Conservation (phyloP, 2,888 invertebrate genomes). For the Theodoxus fluviatilis region DNA sequence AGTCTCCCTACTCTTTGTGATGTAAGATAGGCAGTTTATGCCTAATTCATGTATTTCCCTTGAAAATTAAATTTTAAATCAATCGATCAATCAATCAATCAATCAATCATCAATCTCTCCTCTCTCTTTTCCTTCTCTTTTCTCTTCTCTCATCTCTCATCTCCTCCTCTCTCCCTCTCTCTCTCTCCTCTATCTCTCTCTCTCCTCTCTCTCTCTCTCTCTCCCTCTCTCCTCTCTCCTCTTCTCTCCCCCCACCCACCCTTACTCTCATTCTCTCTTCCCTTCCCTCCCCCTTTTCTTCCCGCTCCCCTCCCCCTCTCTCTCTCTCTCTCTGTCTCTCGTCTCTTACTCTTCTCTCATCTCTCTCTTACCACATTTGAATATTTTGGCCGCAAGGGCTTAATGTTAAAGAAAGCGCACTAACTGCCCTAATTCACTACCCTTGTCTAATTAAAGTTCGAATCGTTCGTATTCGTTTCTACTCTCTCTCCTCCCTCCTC, state of each 20-base stretch:
- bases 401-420: too few relatives aligned
- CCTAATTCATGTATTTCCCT: too few relatives aligned
- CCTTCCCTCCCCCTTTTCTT: not conserved
- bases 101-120: not conserved
- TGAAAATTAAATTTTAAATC: too few relatives aligned
- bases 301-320: not conserved
- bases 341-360: not conserved
- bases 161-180: not conserved
- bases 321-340: not conserved
- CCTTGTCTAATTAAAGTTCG: too few relatives aligned
- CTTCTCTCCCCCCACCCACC: not conserved
- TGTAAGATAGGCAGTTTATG: too few relatives aligned
- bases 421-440: too few relatives aligned
- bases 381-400: too few relatives aligned
- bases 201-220: not conserved
- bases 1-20: too few relatives aligned
- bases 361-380: too few relatives aligned
- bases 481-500: not conserved
- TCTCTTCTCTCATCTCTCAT: not conserved
- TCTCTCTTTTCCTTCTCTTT: not conserved
- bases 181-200: not conserved
- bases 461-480: not conserved
- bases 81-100: too few relatives aligned
- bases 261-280: not conserved
- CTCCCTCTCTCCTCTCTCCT: not conserved